phyloP scores from a whole-genome alignment of 2,113 vertebrate genomes.

The Haplochromis burtoni region DNA sequence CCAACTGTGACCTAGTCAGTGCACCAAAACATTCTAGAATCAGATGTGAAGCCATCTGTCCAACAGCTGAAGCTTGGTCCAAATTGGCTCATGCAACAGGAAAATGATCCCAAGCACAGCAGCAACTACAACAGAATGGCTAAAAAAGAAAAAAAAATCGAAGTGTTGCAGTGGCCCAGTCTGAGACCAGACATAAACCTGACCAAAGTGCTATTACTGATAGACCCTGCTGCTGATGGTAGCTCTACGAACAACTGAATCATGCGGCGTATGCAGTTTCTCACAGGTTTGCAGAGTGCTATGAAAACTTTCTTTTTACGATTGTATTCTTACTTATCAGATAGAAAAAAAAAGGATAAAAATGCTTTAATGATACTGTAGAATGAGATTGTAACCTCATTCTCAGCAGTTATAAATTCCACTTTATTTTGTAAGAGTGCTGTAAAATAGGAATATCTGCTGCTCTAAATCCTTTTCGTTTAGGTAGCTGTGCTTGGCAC shows the following conservation, averaged over 20 bases:
- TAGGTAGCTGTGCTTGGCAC: not conserved
- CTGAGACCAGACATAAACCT: not conserved
- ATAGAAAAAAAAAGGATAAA: not conserved
- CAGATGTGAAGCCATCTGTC: not conserved
- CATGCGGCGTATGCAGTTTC: not conserved
- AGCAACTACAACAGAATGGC: not conserved
- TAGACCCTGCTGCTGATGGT: not conserved
- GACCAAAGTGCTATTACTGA: not conserved
- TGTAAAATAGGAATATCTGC: not conserved
- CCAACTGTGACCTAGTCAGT: fast-evolving
- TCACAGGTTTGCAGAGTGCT: not conserved
- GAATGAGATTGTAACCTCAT: not conserved
- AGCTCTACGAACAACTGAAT: not conserved
- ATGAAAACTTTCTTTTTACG: not conserved
- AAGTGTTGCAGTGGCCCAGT: not conserved
- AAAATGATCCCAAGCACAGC: not conserved
- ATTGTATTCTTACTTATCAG: not conserved
- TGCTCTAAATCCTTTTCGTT: not conserved
- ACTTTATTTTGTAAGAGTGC: not conserved
- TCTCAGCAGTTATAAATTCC: not conserved
- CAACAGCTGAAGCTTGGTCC: not conserved
- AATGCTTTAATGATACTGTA: not conserved
- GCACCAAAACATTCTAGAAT: not conserved
- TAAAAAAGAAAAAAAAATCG: not conserved
- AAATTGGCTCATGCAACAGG: not conserved